Evolutionary conservation across 2,113 vertebrate genomes (phyloP).

Genomic region (Thalassoma bifasciatum): DNA sequence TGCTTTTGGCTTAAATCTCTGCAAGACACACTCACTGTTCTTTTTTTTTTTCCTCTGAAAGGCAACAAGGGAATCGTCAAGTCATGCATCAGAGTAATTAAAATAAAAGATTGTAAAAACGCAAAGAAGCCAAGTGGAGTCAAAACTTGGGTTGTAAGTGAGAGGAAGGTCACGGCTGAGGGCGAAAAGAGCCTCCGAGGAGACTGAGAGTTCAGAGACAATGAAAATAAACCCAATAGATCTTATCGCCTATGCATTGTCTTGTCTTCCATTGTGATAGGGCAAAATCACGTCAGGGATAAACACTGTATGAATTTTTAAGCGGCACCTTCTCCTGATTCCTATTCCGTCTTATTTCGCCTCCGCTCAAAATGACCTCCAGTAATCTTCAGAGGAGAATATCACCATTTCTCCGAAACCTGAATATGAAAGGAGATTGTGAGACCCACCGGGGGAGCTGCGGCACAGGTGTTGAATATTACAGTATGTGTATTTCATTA

Average conservation of each 20-base stretch:
- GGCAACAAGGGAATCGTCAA: neutral
- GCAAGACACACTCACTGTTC: neutral
- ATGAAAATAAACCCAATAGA: conserved; percentile 76
- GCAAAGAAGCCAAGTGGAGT: conserved; percentile 25
- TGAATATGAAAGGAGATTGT: conserved; percentile 69
- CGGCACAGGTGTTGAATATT: conserved; percentile 79
- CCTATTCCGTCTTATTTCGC: conserved; percentile 63
- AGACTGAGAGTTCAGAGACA: conserved; percentile 62
- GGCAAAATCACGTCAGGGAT: conserved; percentile 72
- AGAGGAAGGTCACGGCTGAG: conserved; percentile 70
- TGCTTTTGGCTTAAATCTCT: neutral
- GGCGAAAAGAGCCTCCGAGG: conserved; percentile 54
- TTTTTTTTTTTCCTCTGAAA: neutral
- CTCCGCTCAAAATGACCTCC: conserved; percentile 74
- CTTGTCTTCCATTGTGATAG: conserved; percentile 71
- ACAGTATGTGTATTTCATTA: conserved; percentile 78
- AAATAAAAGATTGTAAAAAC: conserved; percentile 27
- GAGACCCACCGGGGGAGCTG: conserved; percentile 57
- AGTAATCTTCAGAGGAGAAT: conserved; percentile 79
- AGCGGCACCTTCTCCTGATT: conserved; percentile 65
- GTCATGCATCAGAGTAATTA: conserved; percentile 34
- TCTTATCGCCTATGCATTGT: conserved; percentile 80
- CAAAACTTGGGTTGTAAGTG: conserved; percentile 37
- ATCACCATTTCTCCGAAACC: conserved; percentile 63
- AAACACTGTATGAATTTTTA: conserved; percentile 83